Evolutionary conservation across 2,888 invertebrate species (phyloP).

Genomic region (Drosophila colorata): DNA sequence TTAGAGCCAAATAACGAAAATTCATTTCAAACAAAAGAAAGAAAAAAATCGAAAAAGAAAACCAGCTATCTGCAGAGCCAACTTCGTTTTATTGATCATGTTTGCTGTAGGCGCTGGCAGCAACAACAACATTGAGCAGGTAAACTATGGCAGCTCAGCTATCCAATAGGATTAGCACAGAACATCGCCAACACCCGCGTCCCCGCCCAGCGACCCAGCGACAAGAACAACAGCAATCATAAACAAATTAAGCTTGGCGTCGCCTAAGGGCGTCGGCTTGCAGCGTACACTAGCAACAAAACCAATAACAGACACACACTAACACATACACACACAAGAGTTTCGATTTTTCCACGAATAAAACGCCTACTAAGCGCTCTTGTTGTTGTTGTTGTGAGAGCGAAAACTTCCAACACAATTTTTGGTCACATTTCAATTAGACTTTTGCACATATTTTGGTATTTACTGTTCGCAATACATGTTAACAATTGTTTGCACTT

Average conservation of each 20-base stretch:
- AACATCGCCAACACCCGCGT: constrained; percentile 6
- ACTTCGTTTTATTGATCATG: constrained; percentile 53
- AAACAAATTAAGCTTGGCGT: constrained; percentile 61
- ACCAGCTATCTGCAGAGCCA: constrained; percentile 37
- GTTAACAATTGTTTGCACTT: constrained; percentile 68
- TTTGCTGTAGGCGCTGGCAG: constrained; percentile 20
- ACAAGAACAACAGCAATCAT: constrained; percentile 21
- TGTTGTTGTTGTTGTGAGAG: constrained; percentile 49
- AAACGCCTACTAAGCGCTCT: constrained; percentile 72
- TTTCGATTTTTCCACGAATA: constrained; percentile 69
- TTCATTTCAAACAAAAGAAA: constrained; percentile 26
- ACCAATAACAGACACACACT: constrained; percentile 56
- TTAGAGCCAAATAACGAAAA: constrained; percentile 17
- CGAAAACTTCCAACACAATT: constrained; percentile 36
- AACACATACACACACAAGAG: constrained; percentile 40
- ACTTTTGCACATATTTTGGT: constrained; percentile 12
- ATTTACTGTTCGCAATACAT: constrained; percentile 32
- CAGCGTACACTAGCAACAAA: constrained; percentile 57
- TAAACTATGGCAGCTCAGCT: constrained; percentile 8
- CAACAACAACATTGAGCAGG: constrained; percentile 24
- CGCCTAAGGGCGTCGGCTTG: constrained; percentile 77
- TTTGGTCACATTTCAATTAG: constrained; percentile 1
- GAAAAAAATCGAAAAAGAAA: constrained; percentile 19
- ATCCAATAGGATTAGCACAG: constrained; percentile 45
- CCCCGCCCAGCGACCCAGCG: constrained; percentile 33